Evolutionary conservation across 2,113 vertebrate species (phyloP), one percentile per base, ranked within the genome.

Genomic region (Abramis brama): DNA sequence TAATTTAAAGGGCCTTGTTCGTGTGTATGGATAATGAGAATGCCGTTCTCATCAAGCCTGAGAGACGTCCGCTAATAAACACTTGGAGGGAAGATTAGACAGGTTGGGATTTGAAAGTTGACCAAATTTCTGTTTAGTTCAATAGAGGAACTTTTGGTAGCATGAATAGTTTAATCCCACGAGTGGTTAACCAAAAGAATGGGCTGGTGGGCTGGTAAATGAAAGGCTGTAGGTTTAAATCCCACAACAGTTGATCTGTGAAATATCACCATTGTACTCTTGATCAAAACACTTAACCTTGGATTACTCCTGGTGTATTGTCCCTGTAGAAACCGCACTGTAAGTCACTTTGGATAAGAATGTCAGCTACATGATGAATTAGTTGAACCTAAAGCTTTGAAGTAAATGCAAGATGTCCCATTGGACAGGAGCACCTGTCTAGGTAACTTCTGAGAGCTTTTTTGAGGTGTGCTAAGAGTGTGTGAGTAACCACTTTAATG

Each of bases 1-100:
- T 91, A 92, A 92, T 91, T 83, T 91, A 91, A 89, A 86, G 79
- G 76, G 66, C 71, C 83, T 84, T 85, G 86, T 89, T 91, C 85
- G 66, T 83, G 71, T 52, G 66, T 60, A 82, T 75, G 83, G 86
- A 89, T 90, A 90, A 91, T 89, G 86, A 89, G 80, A 79, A 85
- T 82, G 84, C 88, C 57, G 79, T 84, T 89, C 79, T 86, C 87
- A 87, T 83, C 85, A 83, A 80, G 87, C 78, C 33, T 39, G 50
- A 79, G 71, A 86, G 59, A 76, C 19, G 30, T 71, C 50, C 17
- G 66, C 47, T 85, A 87, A 87, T 86, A 87, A 85, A 89, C 33
- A 15, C 83, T 82, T 50, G 10, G 33, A 36, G 47, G 78, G 87
- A 74, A 75, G 50, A 86, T 89, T 85, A 86, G 89, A 87, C 84